Conservation (phyloP, 2,797 vertebrate genomes). For the Meda fulgida region DNA sequence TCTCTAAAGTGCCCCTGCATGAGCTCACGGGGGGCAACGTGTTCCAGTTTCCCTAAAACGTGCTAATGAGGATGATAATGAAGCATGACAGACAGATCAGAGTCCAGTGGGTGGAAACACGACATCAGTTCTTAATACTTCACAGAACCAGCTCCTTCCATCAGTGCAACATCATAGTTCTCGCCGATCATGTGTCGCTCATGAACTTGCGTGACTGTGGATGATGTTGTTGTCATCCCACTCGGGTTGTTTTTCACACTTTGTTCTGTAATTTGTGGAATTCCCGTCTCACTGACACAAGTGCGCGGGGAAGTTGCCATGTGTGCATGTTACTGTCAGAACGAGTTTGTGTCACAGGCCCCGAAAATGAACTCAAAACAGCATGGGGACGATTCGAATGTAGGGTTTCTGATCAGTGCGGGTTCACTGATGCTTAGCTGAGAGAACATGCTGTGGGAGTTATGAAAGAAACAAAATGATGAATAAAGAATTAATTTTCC, state of each 20-base stretch:
- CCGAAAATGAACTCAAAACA: slow-evolving; percentile 45
- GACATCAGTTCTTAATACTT: slow-evolving; percentile 55
- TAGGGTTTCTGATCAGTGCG: slow-evolving; percentile 49
- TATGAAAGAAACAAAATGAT: slow-evolving; percentile 58
- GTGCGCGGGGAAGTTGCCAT: slow-evolving; percentile 59
- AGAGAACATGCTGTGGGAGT: slow-evolving; percentile 18
- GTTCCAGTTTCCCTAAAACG: slow-evolving; percentile 74
- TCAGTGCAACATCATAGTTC: slow-evolving; percentile 36
- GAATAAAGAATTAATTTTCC: slow-evolving; percentile 18
- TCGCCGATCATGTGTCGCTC: slow-evolving; percentile 58
- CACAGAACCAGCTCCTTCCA: slow-evolving; percentile 66
- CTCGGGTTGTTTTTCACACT: slow-evolving; percentile 62
- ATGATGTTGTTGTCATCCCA: slow-evolving; percentile 60
- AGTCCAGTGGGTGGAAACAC: slow-evolving; percentile 69
- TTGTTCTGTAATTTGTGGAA: slow-evolving; percentile 65
- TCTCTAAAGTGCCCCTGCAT: slow-evolving; percentile 63
- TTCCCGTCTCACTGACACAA: slow-evolving; percentile 48
- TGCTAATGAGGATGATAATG: slow-evolving; percentile 83
- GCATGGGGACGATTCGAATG: slow-evolving; percentile 29
- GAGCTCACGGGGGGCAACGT: slow-evolving; percentile 67
- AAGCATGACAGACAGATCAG: slow-evolving; percentile 75
- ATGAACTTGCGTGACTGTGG: slow-evolving; percentile 52
- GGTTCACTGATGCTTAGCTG: slow-evolving; percentile 39
- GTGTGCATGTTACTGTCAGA: slow-evolving; percentile 71
- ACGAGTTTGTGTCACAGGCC: slow-evolving; percentile 66